phyloP scores from a whole-genome alignment of 1,140 invertebrate species.

The Dufourea novaeangliae region DNA sequence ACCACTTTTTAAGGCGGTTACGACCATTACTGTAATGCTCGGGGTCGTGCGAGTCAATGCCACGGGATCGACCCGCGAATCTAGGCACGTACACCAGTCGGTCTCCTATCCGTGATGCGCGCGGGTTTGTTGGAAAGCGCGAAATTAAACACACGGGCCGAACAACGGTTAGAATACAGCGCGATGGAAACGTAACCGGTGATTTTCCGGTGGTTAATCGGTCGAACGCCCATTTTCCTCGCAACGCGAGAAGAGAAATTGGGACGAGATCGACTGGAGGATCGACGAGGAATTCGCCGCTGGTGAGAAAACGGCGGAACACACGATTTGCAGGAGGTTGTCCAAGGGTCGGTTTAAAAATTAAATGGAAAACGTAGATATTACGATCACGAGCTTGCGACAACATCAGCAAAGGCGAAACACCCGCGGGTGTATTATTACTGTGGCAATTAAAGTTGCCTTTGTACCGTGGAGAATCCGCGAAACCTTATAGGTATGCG shows the following conservation, averaged over 20 bases:
- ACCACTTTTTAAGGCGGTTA: constrained; percentile 65
- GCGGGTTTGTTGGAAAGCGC: neutral
- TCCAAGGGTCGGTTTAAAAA: no score
- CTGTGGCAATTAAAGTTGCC: constrained; percentile 38
- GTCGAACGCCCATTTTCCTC: neutral
- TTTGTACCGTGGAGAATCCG: neutral
- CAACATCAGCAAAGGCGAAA: constrained; percentile 8
- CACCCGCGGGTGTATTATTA: constrained; percentile 19
- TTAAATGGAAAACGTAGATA: no score
- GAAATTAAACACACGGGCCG: neutral
- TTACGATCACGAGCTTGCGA: constrained; percentile 1
- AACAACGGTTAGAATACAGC: neutral
- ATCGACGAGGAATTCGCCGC: no score
- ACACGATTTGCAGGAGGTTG: no score
- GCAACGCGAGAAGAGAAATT: neutral
- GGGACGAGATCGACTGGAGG: constrained; percentile 3
- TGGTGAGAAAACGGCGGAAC: neutral
- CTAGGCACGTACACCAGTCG: neutral
- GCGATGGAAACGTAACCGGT: neutral
- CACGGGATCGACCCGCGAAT: constrained; percentile 44
- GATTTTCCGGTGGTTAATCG: neutral
- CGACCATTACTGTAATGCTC: constrained; percentile 63
- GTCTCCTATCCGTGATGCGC: neutral
- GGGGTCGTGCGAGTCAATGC: constrained; percentile 68
- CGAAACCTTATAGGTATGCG: constrained; percentile 32